These are phyloP conservation scores for Xestoiulus laeticollis DNA, from an alignment of 2,888 invertebrate genomes.

Conservation along the genomic window DNA sequence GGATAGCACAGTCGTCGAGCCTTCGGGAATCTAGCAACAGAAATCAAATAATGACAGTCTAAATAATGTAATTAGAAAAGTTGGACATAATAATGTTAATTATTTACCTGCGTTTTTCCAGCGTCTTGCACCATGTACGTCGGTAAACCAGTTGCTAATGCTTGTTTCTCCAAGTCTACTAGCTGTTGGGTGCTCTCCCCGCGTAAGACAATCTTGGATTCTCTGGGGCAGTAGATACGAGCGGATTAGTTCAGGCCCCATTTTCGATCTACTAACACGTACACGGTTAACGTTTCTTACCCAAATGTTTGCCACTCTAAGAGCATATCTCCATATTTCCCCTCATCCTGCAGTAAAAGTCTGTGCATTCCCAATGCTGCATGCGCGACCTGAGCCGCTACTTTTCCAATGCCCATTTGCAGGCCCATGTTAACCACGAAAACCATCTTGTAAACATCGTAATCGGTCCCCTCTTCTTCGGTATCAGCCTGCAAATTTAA, in stretches of 20 bases:
- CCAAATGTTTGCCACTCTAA: conserved; percentile 65
- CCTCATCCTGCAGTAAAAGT: conserved; percentile 64
- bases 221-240: conserved; percentile 60
- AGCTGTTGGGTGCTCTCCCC: conserved; percentile 66
- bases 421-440: conserved; percentile 72
- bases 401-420: conserved; percentile 73
- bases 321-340: conserved; percentile 63
- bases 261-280: not conserved
- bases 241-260: not conserved
- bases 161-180: conserved; percentile 64
- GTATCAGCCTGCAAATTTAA: conserved; percentile 57
- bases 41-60: too few species aligned
- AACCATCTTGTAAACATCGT: conserved; percentile 71
- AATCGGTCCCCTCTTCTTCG: conserved; percentile 60
- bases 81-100: too few species aligned
- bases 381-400: conserved; percentile 71
- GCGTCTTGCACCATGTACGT: conserved; percentile 68
- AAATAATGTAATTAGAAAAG: too few species aligned
- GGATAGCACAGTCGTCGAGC: conserved; percentile 60
- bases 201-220: conserved; percentile 66
- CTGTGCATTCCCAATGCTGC: conserved; percentile 71
- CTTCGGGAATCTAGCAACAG: conserved; percentile 58
- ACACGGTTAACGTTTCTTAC: conserved; percentile 58
- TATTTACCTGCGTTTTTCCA: conserved; percentile 67
- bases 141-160: conserved; percentile 63